Evolutionary conservation across 2,797 vertebrate species (phyloP), one percentile per base, ranked within the genome.

Genomic region (Choloepus didactylus): DNA sequence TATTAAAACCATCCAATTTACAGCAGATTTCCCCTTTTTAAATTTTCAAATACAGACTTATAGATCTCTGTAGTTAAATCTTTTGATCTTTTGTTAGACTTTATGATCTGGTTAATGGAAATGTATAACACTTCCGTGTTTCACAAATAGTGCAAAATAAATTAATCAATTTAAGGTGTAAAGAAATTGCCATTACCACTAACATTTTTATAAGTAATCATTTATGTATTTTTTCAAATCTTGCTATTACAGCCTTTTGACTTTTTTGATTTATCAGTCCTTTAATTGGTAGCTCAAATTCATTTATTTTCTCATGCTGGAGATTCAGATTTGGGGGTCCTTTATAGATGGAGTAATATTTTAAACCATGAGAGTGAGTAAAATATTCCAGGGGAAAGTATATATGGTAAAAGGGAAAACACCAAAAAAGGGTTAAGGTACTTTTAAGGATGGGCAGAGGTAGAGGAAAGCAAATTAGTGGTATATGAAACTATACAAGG

Each of bases 221-320:
- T 79, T 87, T 88, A 46, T 72, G 12, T 80, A 27, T 69, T 95
- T 87, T 87, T 93, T 91, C 21, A 87, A 97, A 77, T 69, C 9
- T 4, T 72, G 44, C 10, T n/a, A 7, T 73, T 89, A 85, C 0
- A 59, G 21, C 0, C 31, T 72, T 93, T 76, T 77, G 1, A 73
- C 49, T 87, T 92, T 56, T 76, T 77, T 93, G 27, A 95, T 73
- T 14, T 81, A 8, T 62, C 15, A 73, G 75, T 93, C 62, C 62
- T 93, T 82, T 83, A 92, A 60, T 91, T 60, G 82, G 62, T 59
- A 82, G n/a, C 35, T 96, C 41, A 86, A 67, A 91, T 38, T 94
- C 41, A 69, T 76, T 91, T 81, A 35, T 89, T 92, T 92, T n/a
- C 49, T 88, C 27, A 89, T 66, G 69, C 62, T 94, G 27, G 41